These are phyloP conservation scores for Aeoliscus strigatus DNA, from an alignment of 2,797 vertebrate genomes.

Conservation along the genomic window DNA sequence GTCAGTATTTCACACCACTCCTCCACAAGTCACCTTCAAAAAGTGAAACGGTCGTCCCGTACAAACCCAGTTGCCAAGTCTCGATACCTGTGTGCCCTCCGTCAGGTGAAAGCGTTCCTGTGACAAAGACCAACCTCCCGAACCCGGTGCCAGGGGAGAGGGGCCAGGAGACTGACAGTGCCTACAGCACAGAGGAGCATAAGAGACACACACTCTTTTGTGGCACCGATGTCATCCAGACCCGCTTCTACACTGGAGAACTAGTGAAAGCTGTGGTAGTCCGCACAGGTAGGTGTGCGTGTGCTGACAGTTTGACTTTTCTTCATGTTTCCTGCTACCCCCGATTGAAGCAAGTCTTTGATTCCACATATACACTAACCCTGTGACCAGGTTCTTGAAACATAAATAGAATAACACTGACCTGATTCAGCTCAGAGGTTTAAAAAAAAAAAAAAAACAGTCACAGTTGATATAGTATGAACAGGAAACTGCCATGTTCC, in stretches of 20 bases:
- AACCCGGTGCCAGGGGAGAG: slow-evolving; percentile 77
- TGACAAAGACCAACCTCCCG: slow-evolving; percentile 96
- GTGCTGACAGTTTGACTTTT: too few relatives aligned
- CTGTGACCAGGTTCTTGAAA: too few relatives aligned
- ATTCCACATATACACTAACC: too few relatives aligned
- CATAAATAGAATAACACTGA: too few relatives aligned
- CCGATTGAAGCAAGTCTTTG: too few relatives aligned
- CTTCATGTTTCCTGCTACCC: too few relatives aligned
- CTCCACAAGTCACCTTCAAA: background rate
- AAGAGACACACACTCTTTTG: slow-evolving; percentile 96
- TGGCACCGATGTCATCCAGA: slow-evolving; percentile 93
- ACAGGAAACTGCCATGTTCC: background rate
- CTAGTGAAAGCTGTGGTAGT: slow-evolving; percentile 93
- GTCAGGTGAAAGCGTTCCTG: slow-evolving; percentile 94
- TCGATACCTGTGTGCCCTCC: background rate
- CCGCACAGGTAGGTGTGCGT: slow-evolving; percentile 81
- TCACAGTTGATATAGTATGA: background rate
- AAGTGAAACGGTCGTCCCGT: background rate
- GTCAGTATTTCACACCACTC: too few relatives aligned
- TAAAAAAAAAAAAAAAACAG: too few relatives aligned
- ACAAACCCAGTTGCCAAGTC: background rate
- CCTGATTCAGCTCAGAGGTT: too few relatives aligned
- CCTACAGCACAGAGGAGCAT: slow-evolving; percentile 84
- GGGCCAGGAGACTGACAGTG: slow-evolving; percentile 60
- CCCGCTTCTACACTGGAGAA: slow-evolving; percentile 96